These are phyloP conservation scores for Orthochromis malagaraziensis DNA, from an alignment of 2,113 vertebrate genomes.

Conservation along the genomic window DNA sequence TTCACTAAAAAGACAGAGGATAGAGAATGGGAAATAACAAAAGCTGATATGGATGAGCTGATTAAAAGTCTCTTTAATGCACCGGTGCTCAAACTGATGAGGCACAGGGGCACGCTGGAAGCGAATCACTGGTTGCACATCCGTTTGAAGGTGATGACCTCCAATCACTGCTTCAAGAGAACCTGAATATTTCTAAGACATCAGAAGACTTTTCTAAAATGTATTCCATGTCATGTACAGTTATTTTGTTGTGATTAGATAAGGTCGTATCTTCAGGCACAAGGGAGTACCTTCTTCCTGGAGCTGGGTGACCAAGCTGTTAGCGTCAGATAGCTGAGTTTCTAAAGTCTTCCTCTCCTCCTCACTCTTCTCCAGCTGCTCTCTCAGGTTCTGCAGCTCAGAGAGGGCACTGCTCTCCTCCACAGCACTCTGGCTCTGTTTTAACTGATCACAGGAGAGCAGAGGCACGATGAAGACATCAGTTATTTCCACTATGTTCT, in stretches of 20 bases:
- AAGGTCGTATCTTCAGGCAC: background rate
- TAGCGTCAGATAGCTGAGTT: constrained; percentile 35
- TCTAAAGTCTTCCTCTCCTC: constrained; percentile 36
- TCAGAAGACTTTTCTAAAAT: background rate
- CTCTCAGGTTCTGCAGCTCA: constrained; percentile 58
- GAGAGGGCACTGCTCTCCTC: background rate
- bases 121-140: background rate
- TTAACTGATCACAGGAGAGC: constrained; percentile 20
- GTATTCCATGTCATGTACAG: background rate
- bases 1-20: constrained; percentile 33
- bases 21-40: background rate
- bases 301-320: constrained; percentile 19
- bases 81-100: background rate
- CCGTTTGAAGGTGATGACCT: background rate
- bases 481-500: background rate
- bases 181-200: background rate
- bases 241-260: background rate
- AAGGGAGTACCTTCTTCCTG: constrained; percentile 60
- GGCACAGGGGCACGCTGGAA: background rate
- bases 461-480: background rate
- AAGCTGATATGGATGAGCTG: background rate
- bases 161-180: background rate
- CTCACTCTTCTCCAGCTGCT: constrained; percentile 40
- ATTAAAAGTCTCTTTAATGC: background rate
- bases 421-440: constrained; percentile 23